Conservation (phyloP, 2,797 vertebrate species). For the Glossophaga mutica region DNA sequence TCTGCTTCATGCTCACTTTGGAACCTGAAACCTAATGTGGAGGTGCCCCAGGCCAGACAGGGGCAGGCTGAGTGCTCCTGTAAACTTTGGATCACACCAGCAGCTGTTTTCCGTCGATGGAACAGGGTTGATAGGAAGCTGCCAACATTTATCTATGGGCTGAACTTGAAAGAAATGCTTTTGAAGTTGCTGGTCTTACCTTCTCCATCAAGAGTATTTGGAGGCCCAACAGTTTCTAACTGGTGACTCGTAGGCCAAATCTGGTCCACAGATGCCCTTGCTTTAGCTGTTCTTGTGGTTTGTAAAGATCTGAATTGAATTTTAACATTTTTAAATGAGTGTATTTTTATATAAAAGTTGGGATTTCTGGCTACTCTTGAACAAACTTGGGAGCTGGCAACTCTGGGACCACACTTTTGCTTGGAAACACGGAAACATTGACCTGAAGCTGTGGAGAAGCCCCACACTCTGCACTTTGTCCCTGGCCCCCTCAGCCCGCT, state of each 20-base stretch:
- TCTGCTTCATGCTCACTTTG: neutral
- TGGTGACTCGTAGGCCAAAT: neutral
- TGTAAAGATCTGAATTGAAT: slow-evolving; percentile 16
- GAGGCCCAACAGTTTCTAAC: neutral
- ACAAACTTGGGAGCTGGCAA: neutral
- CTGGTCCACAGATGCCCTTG: neutral
- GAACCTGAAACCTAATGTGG: neutral
- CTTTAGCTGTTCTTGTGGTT: neutral
- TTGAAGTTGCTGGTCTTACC: neutral
- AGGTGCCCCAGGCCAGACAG: neutral
- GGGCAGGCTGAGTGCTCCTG: neutral
- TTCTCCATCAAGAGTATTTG: neutral
- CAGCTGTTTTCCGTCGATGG: neutral
- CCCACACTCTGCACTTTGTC: fast-evolving
- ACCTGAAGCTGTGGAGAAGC: neutral
- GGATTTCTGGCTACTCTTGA: neutral
- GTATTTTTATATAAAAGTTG: neutral
- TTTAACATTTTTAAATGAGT: neutral
- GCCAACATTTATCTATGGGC: neutral
- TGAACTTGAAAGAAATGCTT: neutral
- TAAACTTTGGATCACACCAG: neutral
- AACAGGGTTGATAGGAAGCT: neutral
- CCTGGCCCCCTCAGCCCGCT: neutral
- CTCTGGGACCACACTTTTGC: neutral
- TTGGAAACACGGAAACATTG: neutral